Percentiles rank a stretch among this genome's conserved stretches.
Conservation (phyloP, 2,888 invertebrate genomes). For the Sphaerophoria rueppellii region DNA sequence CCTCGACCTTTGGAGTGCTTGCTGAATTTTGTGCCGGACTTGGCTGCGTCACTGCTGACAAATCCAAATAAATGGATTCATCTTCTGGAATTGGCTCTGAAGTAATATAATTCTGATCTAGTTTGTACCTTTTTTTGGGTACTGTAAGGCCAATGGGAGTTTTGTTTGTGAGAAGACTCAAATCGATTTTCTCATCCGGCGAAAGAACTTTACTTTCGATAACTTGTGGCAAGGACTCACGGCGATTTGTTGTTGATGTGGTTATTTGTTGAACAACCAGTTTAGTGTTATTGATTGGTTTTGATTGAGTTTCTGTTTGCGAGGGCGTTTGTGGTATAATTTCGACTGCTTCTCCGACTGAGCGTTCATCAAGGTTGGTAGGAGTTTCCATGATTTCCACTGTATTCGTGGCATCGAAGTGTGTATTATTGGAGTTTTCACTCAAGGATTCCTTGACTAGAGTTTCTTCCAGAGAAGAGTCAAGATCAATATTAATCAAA, state of each 20-base stretch:
- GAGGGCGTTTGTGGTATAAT: too few relatives aligned
- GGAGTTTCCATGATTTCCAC: too few relatives aligned
- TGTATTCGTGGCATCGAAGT: too few relatives aligned
- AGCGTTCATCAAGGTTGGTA: neutral
- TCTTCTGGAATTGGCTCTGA: neutral
- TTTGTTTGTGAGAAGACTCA: constrained; percentile 74
- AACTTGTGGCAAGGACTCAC: constrained; percentile 74
- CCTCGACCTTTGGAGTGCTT: neutral
- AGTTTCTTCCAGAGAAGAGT: neutral
- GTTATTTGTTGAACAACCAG: neutral
- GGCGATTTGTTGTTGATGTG: neutral
- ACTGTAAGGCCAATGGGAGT: constrained; percentile 11
- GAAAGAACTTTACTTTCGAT: constrained; percentile 80
- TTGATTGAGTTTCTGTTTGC: neutral
- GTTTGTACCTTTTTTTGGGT: constrained; percentile 24
- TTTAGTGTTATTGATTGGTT: neutral
- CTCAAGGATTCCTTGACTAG: neutral
- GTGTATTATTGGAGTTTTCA: neutral
- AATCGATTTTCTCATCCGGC: constrained; percentile 79
- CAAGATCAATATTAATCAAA: neutral
- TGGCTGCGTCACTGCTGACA: neutral
- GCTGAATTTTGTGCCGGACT: neutral
- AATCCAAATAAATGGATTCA: neutral
- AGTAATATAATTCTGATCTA: constrained; percentile 15
- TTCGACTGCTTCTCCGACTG: neutral